Evolutionary conservation across 2,888 invertebrate genomes (phyloP), one percentile per base, ranked within the genome.

Genomic region (Lottia gigantea): DNA sequence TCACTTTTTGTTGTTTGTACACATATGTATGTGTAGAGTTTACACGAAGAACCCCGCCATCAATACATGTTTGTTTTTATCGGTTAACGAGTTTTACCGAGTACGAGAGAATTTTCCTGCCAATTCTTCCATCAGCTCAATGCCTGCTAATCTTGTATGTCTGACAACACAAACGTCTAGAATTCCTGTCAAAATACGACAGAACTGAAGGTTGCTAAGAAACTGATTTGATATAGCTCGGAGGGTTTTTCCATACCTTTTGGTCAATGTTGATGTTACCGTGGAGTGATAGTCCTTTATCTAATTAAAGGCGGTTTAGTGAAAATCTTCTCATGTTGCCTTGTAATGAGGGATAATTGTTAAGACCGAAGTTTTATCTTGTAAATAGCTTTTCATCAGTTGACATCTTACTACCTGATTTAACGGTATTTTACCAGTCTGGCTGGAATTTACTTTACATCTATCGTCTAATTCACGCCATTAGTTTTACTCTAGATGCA

Each of bases 151-250:
- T 55, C 12, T 23, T 19, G 64, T 64, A n/a, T n/a, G 25, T n/a
- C 64, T 64, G 19, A 23, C 45, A 25, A n/a, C 16, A n/a, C n/a
- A 26, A 31, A 46, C 65, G 31, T 31, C 45, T 65, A 45, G 46
- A 65, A 65, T 65, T 65, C 45, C 65, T 65, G 65, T 65, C 46
- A 65, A 65, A 65, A 65, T 46, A 65, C 40, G 46, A 45, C 46
- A 65, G 46, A 46, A 31, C 16, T 45, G 46, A 23, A 45, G 46
- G 65, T 65, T 65, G 65, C 65, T 65, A 65, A 19, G 65, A 23
- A 65, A 65, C 65, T 65, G 65, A 46, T 65, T 65, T 65, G 26
- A 65, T 65, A 65, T 46, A 65, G 65, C 55, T 55, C 12, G 55
- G 14, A 55, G 55, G 55, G 55, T 19, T 23, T 40, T 23, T 55